A percentile compares a stretch with the other conserved stretches of the same genome.
Conservation (phyloP, 2,113 vertebrate species). For the Aegotheles bennettii region DNA sequence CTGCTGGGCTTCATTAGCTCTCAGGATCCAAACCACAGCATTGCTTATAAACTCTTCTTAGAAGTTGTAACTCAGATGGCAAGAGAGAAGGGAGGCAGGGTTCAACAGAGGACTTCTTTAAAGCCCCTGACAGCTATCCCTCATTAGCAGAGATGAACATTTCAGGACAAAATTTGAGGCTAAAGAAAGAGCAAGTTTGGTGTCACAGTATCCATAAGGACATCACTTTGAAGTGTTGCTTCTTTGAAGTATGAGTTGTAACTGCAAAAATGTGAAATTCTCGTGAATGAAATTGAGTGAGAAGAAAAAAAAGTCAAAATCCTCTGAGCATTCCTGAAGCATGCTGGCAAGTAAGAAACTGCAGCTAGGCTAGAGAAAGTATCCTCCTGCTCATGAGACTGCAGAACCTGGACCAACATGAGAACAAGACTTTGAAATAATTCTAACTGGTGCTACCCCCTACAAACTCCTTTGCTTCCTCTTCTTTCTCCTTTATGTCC, state of each 20-base stretch:
- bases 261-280: neutral
- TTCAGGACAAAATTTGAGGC: constrained; percentile 4
- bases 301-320: neutral
- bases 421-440: neutral
- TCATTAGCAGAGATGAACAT: constrained; percentile 26
- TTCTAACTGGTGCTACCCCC: neutral
- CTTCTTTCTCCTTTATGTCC: neutral
- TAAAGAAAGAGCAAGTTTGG: constrained; percentile 2
- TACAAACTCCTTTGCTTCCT: neutral
- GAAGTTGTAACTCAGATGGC: neutral
- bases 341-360: neutral
- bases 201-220: neutral
- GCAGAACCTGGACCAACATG: neutral
- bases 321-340: neutral
- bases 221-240: constrained; percentile 19
- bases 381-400: neutral
- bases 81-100: neutral
- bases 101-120: constrained; percentile 2
- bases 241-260: constrained; percentile 22
- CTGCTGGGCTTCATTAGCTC: constrained; percentile 6
- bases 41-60: neutral
- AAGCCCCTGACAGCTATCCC: neutral
- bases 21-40: neutral
- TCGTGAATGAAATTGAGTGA: constrained; percentile 16
- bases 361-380: neutral